These are phyloP conservation scores for Bimastos eiseni DNA, from an alignment of 2,888 invertebrate species.

Conservation along the genomic window DNA sequence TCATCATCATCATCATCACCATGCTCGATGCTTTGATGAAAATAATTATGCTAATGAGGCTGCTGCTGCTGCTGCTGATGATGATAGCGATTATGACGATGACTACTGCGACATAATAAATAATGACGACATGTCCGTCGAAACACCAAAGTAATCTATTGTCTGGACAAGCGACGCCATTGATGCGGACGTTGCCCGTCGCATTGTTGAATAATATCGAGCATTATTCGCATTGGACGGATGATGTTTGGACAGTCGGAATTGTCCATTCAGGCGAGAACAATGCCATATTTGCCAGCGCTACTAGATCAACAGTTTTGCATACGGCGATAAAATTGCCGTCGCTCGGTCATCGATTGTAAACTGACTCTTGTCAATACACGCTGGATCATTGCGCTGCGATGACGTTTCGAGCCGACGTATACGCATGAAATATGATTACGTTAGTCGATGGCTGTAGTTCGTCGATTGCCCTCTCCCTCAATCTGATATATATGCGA, in stretches of 20 bases:
- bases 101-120: not conserved
- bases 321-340: conserved; percentile 18
- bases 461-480: not conserved
- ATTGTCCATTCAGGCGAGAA: conserved; percentile 20
- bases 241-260: conserved; percentile 20
- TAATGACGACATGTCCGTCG: not conserved
- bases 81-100: not conserved
- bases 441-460: not conserved
- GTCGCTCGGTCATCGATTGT: conserved; percentile 17
- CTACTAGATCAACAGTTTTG: conserved; percentile 17
- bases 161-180: not conserved
- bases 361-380: conserved; percentile 17
- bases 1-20: too few species aligned
- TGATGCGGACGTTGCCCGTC: not conserved
- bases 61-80: not conserved
- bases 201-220: conserved; percentile 7
- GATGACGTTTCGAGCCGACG: not conserved
- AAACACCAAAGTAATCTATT: conserved; percentile 9
- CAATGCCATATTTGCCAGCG: not conserved
- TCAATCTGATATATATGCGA: not conserved
- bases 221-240: not conserved
- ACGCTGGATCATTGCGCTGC: not conserved
- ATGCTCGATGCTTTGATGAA: not conserved
- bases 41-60: not conserved
- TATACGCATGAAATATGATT: conserved; percentile 13